Evolutionary conservation across 2,797 vertebrate species (phyloP).

Genomic region (Phoebastria nigripes): DNA sequence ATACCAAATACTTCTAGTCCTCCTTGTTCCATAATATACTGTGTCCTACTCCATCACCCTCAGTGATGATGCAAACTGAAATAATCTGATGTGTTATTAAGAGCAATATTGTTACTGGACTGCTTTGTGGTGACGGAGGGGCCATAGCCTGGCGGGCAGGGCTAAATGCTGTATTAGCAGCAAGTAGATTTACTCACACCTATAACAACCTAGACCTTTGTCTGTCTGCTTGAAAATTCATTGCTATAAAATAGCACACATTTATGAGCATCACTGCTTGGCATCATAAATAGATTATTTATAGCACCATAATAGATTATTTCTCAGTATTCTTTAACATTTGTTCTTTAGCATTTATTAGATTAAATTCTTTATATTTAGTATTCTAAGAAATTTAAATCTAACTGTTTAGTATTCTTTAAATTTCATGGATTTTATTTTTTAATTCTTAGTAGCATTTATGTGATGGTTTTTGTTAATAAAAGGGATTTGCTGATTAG

Average conservation of each 20-base stretch:
- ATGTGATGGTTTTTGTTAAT: background rate
- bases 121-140: background rate
- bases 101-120: background rate
- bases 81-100: background rate
- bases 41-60: background rate
- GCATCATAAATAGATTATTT: background rate
- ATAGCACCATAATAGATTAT: background rate
- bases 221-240: background rate
- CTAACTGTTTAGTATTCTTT: background rate
- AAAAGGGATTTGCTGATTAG: background rate
- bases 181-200: background rate
- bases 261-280: background rate
- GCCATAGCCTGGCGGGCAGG: background rate
- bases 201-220: background rate
- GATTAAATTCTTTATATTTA: background rate
- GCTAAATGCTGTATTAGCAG: background rate
- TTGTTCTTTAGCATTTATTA: background rate
- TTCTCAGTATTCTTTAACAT: background rate
- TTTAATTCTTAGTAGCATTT: background rate
- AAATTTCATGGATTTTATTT: background rate
- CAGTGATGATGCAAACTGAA: background rate
- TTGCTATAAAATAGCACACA: background rate
- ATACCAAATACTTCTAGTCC: background rate
- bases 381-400: background rate
- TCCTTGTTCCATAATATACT: background rate